Conservation (phyloP, 2,888 invertebrate genomes). For the Sesia bembeciformis region DNA sequence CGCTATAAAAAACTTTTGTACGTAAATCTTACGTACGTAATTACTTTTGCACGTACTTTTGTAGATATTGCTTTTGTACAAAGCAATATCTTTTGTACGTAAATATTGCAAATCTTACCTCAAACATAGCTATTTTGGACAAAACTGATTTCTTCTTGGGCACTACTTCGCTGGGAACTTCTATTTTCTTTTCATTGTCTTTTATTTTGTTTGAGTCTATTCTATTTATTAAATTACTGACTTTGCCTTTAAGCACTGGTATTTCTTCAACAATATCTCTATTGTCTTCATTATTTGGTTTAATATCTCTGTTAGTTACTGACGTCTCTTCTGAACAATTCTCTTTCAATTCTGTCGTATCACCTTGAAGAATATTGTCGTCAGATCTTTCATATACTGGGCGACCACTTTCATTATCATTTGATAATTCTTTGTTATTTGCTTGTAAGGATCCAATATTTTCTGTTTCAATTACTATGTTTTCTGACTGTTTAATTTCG, state of each 20-base stretch:
- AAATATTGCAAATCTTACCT: conserved; percentile 29
- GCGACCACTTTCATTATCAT: too few species aligned
- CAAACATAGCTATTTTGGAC: conserved; percentile 57
- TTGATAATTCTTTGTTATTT: too few species aligned
- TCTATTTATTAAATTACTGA: conserved; percentile 30
- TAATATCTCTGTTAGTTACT: background rate
- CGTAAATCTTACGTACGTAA: too few species aligned
- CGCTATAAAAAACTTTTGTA: too few species aligned
- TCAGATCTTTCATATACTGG: too few species aligned
- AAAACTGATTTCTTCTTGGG: conserved; percentile 38
- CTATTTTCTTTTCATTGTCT: conserved; percentile 10
- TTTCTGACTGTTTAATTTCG: background rate
- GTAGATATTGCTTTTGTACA: too few species aligned
- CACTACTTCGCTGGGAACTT: conserved; percentile 15
- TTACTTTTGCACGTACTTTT: too few species aligned
- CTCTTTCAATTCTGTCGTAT: too few species aligned
- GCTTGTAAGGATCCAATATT: background rate
- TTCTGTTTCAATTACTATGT: background rate
- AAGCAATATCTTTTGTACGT: too few species aligned
- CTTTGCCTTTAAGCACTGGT: conserved; percentile 37
- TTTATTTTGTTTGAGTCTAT: conserved; percentile 15
- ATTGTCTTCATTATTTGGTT: background rate
- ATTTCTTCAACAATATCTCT: conserved; percentile 12
- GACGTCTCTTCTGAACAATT: background rate
- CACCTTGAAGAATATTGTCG: too few species aligned